These are phyloP conservation scores for Cheilosia pagana DNA, from an alignment of 2,888 invertebrate genomes.

Conservation along the genomic window DNA sequence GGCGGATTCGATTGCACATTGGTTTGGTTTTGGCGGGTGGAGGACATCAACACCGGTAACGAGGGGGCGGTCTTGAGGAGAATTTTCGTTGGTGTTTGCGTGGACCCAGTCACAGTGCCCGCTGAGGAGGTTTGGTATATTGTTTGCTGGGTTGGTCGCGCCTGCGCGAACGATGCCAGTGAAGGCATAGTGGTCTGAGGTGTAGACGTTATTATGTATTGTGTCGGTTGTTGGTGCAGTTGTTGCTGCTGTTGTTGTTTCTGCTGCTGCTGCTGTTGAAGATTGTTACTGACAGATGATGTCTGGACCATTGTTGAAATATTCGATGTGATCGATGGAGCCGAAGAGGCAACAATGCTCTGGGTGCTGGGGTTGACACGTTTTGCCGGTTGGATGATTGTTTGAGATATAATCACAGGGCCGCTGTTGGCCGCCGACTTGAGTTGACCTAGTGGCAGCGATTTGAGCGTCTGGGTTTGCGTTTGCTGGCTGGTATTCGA, in stretches of 20 bases:
- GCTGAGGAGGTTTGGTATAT: slow-evolving; percentile 80
- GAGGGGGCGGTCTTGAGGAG: slow-evolving; percentile 83
- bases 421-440: slow-evolving; percentile 82
- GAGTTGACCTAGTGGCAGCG: slow-evolving; percentile 81
- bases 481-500: slow-evolving; percentile 76
- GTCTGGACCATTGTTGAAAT: slow-evolving; percentile 61
- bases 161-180: slow-evolving; percentile 81
- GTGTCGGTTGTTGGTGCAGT: slow-evolving; percentile 76
- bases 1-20: slow-evolving; percentile 81
- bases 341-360: slow-evolving; percentile 58
- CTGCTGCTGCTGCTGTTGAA: slow-evolving; percentile 71
- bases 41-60: slow-evolving; percentile 80
- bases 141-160: slow-evolving; percentile 79
- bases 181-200: slow-evolving; percentile 80
- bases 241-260: slow-evolving; percentile 64
- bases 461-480: slow-evolving; percentile 81
- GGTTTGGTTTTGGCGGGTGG: slow-evolving; percentile 77
- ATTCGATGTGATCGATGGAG: slow-evolving; percentile 65
- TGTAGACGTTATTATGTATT: slow-evolving; percentile 81
- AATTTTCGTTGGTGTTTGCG: slow-evolving; percentile 82
- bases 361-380: slow-evolving; percentile 69
- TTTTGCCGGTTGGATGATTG: slow-evolving; percentile 83
- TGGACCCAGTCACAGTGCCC: slow-evolving; percentile 77
- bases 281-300: slow-evolving; percentile 68
- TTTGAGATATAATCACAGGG: slow-evolving; percentile 83